Evolutionary conservation across 2,113 vertebrate genomes (phyloP).

Genomic region (Cyprinus carpio): DNA sequence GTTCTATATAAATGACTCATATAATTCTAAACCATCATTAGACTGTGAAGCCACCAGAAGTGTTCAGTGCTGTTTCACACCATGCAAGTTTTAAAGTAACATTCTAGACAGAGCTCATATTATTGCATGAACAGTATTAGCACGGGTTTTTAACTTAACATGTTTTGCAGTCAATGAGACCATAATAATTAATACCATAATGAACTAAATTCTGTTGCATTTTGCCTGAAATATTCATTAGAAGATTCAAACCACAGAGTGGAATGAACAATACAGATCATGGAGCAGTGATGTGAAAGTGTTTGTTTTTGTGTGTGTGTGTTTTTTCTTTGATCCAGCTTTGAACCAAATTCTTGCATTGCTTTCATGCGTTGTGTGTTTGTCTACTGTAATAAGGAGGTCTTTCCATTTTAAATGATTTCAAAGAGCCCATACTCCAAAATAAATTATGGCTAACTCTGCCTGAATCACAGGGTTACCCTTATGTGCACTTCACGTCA

Average conservation of each 20-base stretch:
- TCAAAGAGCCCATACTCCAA: conserved; percentile 34
- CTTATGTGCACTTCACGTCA: conserved; percentile 25
- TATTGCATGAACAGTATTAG: neutral
- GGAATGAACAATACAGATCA: conserved; percentile 30
- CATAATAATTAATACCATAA: neutral
- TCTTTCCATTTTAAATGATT: conserved; percentile 42
- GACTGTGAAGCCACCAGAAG: neutral
- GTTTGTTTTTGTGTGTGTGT: neutral
- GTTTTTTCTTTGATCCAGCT: conserved; percentile 19
- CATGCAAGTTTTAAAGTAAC: too few relatives aligned
- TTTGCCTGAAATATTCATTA: conserved; percentile 30
- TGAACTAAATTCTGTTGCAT: conserved; percentile 11
- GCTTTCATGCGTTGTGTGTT: conserved; percentile 39
- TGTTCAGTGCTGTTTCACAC: neutral
- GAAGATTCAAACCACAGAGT: conserved; percentile 1
- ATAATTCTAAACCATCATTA: neutral
- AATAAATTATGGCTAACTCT: conserved; percentile 26
- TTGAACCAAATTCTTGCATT: conserved; percentile 42
- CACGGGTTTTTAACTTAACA: neutral
- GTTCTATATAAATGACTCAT: neutral
- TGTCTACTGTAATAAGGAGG: conserved; percentile 57
- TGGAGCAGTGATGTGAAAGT: neutral
- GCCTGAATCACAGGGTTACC: neutral
- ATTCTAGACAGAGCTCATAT: neutral
- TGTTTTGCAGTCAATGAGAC: neutral